Base-by-base conservation (phyloP, 2,888 invertebrate species). In the Xestobium rufovillosum region DNA sequence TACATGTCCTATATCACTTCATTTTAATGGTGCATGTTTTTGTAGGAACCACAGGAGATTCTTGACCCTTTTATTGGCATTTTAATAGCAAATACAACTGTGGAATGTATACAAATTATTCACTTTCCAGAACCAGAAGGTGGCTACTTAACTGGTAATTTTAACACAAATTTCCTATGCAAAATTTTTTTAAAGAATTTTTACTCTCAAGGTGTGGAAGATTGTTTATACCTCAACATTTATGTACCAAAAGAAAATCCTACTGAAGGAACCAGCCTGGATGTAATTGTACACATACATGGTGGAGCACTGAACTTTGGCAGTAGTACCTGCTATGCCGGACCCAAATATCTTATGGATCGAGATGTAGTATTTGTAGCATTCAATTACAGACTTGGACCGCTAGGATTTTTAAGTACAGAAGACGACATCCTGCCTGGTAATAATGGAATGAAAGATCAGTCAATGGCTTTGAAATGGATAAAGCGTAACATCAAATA, bases 381-480 rank as follows among this genome's bases (percentile, higher is more conserved):
- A 2, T 50, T 81, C 1, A 78, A 75, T 57, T 81, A 80, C 50
- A 69, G 82, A 10, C 49, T 81, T 9, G 80, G 80, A 31, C 25
- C 46, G 35, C n/a, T 52, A 76, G 80, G 83, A 34, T 83, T 84
- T 58, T 63, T 82, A 1, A 81, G 80, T 52, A 80, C 82, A 0
- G 80, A 75, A 3, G 82, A 83, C 43, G 69, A 71, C 0, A 55
- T 69, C 0, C 67, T 78, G 1, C 73, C 83, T 0, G 78, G 78
- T 3, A 83, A 82, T 56, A 72, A 72, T 48, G 82, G 82, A 1
- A 56, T 82, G 25, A 82, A 82, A 52, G 83, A 83, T 65, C 82
- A 82, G 60, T 68, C 67, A 14, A 67, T 75, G 47, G 81, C 80
- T 0, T 57, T 83, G 25, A 70, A 71, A 42, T 83, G 82, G 82